phyloP scores from a whole-genome alignment of 2,888 invertebrate species.

The Tillus elongatus region DNA sequence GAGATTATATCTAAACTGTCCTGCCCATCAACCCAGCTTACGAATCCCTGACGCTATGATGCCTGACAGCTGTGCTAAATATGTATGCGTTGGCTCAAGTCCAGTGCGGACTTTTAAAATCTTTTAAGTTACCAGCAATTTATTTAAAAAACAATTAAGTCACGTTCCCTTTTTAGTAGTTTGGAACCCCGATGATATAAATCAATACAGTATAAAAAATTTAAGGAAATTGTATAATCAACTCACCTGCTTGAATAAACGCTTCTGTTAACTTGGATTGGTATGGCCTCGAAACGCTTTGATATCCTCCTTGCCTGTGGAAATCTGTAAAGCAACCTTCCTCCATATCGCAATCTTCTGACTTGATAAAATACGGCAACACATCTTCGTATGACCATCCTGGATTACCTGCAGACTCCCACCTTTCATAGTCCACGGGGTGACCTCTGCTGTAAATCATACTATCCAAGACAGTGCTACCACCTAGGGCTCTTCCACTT shows the following conservation, averaged over 20 bases:
- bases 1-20: too few relatives aligned
- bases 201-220: too few relatives aligned
- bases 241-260: slow-evolving; percentile 10
- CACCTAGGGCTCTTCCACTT: slow-evolving; percentile 13
- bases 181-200: too few relatives aligned
- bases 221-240: background rate
- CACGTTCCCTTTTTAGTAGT: too few relatives aligned
- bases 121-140: too few relatives aligned
- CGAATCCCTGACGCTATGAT: too few relatives aligned
- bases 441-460: slow-evolving; percentile 13
- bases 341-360: slow-evolving; percentile 12
- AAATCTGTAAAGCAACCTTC: slow-evolving; percentile 4
- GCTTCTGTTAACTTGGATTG: slow-evolving; percentile 9
- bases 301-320: slow-evolving; percentile 9
- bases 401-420: slow-evolving; percentile 12
- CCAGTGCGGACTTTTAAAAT: too few relatives aligned
- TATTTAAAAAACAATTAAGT: too few relatives aligned
- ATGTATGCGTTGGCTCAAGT: too few relatives aligned
- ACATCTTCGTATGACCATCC: slow-evolving; percentile 17
- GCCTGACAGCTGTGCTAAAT: too few relatives aligned
- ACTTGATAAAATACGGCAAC: slow-evolving; percentile 13
- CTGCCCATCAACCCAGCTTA: too few relatives aligned
- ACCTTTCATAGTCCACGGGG: slow-evolving; percentile 26
- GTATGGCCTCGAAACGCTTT: slow-evolving; percentile 10
- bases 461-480: slow-evolving; percentile 11